Conservation (phyloP, 2,797 vertebrate genomes). For the Lacerta bilineata region DNA sequence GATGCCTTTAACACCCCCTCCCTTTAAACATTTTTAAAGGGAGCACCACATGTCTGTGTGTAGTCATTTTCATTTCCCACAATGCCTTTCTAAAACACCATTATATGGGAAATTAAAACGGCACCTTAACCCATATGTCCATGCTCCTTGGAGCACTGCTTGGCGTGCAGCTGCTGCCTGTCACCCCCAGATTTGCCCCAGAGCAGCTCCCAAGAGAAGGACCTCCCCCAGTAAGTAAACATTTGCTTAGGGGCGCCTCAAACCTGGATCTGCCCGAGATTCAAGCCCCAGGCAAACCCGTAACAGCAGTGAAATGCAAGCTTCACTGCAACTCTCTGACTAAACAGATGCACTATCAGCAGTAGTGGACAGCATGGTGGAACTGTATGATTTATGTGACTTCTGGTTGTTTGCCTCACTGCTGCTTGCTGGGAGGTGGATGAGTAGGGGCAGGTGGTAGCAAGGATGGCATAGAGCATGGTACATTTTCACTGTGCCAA, state of each 20-base stretch:
- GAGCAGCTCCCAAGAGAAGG: not conserved
- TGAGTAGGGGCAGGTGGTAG: no score
- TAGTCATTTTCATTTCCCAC: not conserved
- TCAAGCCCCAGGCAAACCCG: not conserved
- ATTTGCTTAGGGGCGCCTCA: not conserved
- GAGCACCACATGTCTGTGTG: not conserved
- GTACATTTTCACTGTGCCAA: no score
- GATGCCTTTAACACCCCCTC: not conserved
- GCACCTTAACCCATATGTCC: not conserved
- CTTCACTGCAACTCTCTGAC: not conserved
- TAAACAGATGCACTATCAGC: not conserved
- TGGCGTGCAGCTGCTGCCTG: not conserved
- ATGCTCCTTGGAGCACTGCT: no score
- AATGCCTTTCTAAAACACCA: not conserved
- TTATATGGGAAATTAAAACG: not conserved
- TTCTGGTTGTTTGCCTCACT: no score
- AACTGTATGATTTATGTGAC: no score
- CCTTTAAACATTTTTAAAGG: not conserved
- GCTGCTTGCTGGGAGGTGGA: no score
- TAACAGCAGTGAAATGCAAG: not conserved
- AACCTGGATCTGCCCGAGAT: not conserved
- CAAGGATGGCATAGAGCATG: no score
- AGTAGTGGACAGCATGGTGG: no score
- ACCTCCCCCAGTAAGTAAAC: not conserved
- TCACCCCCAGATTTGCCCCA: not conserved